Conservation (phyloP, 2,888 invertebrate species). For the Camponotus fellah region DNA sequence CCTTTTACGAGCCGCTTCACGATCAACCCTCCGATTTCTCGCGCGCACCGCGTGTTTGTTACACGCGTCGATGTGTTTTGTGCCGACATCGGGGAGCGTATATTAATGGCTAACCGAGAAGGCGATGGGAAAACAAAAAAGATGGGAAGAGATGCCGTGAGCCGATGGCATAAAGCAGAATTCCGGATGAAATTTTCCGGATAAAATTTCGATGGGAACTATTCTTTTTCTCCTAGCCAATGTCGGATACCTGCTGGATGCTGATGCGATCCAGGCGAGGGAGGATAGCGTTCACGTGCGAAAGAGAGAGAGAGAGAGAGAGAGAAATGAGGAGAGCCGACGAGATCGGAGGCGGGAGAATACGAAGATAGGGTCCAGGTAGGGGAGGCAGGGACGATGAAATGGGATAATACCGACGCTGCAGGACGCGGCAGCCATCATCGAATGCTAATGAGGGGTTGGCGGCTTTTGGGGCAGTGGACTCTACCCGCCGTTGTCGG, state of each 20-base stretch:
- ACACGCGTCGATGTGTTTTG: neutral
- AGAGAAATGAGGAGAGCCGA: conserved; percentile 25
- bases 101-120: conserved; percentile 33
- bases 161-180: conserved; percentile 32
- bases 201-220: conserved; percentile 44
- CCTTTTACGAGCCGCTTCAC: conserved; percentile 26
- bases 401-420: conserved; percentile 83
- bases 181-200: conserved; percentile 36
- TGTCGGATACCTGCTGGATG: conserved; percentile 59
- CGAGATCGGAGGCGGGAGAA: conserved; percentile 56
- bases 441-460: conserved; percentile 86
- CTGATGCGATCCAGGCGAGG: conserved; percentile 33
- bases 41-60: neutral
- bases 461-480: conserved; percentile 81
- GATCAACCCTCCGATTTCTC: conserved; percentile 16
- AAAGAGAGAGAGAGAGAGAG: neutral
- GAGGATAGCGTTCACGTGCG: conserved; percentile 47
- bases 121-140: neutral
- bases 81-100: neutral
- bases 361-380: conserved; percentile 72
- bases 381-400: conserved; percentile 76
- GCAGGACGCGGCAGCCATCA: conserved; percentile 86
- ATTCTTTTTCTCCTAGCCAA: conserved; percentile 48
- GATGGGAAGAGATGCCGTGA: neutral
- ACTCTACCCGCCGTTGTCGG: conserved; percentile 77